Evolutionary conservation across 2,113 vertebrate species (phyloP), one percentile per base, ranked within the genome.

Genomic region (Oryzias curvinotus): DNA sequence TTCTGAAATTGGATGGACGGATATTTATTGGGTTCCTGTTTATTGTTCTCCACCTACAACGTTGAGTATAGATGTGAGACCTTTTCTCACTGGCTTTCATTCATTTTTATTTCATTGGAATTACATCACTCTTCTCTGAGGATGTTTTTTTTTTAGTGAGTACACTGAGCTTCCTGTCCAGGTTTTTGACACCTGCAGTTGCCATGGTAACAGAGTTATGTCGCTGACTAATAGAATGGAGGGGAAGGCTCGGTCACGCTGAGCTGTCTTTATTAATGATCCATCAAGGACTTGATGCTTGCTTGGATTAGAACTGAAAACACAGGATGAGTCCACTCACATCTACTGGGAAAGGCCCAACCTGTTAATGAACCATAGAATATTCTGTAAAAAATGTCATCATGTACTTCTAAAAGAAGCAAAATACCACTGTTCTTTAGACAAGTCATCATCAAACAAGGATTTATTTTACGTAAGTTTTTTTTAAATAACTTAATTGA

Each of bases 101-200:
- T 53, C 26, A 30, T 52, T 30, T 15, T 7, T 30, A 30, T 10
- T 17, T 12, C 56, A 30, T 21, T 46, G 15, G 4, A n/a, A 25
- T 52, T 21, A 16, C 18, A 8, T 5, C 0, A 14, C 16, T 4
- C 19, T 36, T 28, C 14, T 15, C n/a, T 17, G 10, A 21, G 41
- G 15, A 59, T 67, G 25, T 58, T 46, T 21, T 41, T 54, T 54
- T 14, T 45, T 13, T 10, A 58, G 7, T 18, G 25, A 18, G 16
- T 52, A 10, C 47, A 18, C 51, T 46, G 19, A 19, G 56, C 67
- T 54, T 85, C 81, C 76, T 81, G 77, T 83, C 73, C 77, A 47
- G 23, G 28, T 60, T 71, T 49, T 70, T 68, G 58, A 62, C 49
- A 55, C 78, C 10, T 48, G 50, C 17, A 1, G 43, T 55, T 63